phyloP scores from a whole-genome alignment of 2,888 invertebrate species.

The Sinohyriopsis cumingii region DNA sequence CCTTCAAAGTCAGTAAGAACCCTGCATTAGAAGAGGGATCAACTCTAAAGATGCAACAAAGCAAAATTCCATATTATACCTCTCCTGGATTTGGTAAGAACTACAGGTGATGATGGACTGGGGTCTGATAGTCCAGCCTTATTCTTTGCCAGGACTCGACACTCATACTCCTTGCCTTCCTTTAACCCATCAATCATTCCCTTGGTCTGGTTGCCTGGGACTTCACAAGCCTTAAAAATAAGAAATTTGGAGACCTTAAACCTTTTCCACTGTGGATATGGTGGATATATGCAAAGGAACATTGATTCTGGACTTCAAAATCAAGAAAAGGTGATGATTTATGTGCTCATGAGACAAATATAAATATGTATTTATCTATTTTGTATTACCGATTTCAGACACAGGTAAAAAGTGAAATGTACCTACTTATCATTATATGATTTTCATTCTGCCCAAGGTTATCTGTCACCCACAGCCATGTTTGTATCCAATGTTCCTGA shows the following conservation, averaged over 20 bases:
- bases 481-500: too few relatives aligned
- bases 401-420: too few relatives aligned
- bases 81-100: constrained; percentile 70
- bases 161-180: constrained; percentile 77
- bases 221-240: constrained; percentile 74
- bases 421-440: too few relatives aligned
- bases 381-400: too few relatives aligned
- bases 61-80: constrained; percentile 45
- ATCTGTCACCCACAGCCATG: too few relatives aligned
- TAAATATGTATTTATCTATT: too few relatives aligned
- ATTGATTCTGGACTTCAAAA: not conserved
- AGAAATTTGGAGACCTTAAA: not conserved
- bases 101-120: constrained; percentile 63
- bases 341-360: too few relatives aligned
- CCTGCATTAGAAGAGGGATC: too few relatives aligned
- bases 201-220: constrained; percentile 86
- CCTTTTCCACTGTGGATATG: not conserved
- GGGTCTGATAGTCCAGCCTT: constrained; percentile 72
- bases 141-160: constrained; percentile 72
- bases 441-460: too few relatives aligned
- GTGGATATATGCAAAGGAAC: not conserved
- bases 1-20: too few relatives aligned
- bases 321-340: not conserved
- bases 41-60: not conserved
- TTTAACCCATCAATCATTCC: constrained; percentile 86